Percentiles rank a stretch among this genome's conserved stretches.
Evolutionary conservation across 2,888 invertebrate genomes (phyloP).

Genomic region (Podabrus alpinus): DNA sequence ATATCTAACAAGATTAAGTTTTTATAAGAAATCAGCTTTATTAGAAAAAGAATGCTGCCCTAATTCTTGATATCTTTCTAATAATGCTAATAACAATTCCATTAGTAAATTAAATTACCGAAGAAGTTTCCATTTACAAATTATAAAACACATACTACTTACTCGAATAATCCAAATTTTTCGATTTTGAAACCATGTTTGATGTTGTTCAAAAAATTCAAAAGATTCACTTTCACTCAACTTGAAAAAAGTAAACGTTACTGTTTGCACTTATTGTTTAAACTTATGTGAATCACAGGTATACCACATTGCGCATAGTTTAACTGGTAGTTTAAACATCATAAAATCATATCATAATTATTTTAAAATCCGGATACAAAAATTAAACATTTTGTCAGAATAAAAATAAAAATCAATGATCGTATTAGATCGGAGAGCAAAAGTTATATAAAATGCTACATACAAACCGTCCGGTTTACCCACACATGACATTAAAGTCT

Average conservation of each 20-base stretch:
- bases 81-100: conserved; percentile 13
- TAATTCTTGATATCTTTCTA: conserved; percentile 6
- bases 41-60: conserved; percentile 1
- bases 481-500: conserved; percentile 12
- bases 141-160: conserved; percentile 8
- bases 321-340: background rate
- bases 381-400: background rate
- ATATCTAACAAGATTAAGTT: background rate
- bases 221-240: background rate
- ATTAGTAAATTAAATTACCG: conserved; percentile 18
- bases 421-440: background rate
- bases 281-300: conserved; percentile 2
- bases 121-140: background rate
- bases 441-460: conserved; percentile 2
- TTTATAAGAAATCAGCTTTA: background rate
- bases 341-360: background rate
- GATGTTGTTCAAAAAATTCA: background rate
- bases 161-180: conserved; percentile 24
- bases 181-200: conserved; percentile 21
- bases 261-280: background rate
- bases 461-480: conserved; percentile 18
- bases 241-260: background rate
- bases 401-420: background rate
- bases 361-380: background rate
- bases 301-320: background rate